phyloP scores from a whole-genome alignment of 2,888 invertebrate species.

The Phalera bucephala region DNA sequence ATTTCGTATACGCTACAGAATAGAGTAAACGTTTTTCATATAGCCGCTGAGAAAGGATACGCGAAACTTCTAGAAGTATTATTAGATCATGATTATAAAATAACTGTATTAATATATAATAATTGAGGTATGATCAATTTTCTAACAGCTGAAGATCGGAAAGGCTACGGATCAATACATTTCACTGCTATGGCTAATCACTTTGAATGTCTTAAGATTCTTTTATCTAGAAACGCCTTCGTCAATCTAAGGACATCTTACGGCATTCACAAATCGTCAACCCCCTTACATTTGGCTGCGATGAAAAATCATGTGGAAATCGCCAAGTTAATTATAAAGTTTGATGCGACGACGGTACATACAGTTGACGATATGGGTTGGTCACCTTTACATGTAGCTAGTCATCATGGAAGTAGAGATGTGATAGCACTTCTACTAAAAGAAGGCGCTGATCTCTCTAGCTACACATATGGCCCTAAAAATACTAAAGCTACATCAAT shows the following conservation, averaged over 20 bases:
- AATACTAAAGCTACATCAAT: constrained; percentile 47
- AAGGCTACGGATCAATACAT: constrained; percentile 16
- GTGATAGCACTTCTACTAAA: constrained; percentile 58
- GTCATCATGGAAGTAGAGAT: constrained; percentile 69
- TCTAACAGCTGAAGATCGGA: constrained; percentile 25
- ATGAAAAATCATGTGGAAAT: constrained; percentile 47
- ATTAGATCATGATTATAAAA: constrained; percentile 56
- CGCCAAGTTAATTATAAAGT: constrained; percentile 46
- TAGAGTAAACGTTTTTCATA: constrained; percentile 66
- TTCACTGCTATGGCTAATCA: constrained; percentile 19
- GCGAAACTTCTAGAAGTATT: constrained; percentile 72
- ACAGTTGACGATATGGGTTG: constrained; percentile 4
- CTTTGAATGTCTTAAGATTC: constrained; percentile 45
- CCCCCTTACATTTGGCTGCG: constrained; percentile 61
- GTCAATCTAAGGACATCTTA: constrained; percentile 16
- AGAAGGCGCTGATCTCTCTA: constrained; percentile 51
- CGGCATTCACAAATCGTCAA: constrained; percentile 39
- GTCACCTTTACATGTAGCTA: constrained; percentile 53
- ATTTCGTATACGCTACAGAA: constrained; percentile 40
- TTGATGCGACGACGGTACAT: constrained; percentile 46
- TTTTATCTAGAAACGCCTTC: constrained; percentile 30
- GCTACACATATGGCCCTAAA: constrained; percentile 4
- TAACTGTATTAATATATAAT: no score
- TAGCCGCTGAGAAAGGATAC: constrained; percentile 59
- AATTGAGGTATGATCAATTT: constrained; percentile 47